Conservation (phyloP, 2,113 vertebrate genomes). For the Charadrius vociferus region DNA sequence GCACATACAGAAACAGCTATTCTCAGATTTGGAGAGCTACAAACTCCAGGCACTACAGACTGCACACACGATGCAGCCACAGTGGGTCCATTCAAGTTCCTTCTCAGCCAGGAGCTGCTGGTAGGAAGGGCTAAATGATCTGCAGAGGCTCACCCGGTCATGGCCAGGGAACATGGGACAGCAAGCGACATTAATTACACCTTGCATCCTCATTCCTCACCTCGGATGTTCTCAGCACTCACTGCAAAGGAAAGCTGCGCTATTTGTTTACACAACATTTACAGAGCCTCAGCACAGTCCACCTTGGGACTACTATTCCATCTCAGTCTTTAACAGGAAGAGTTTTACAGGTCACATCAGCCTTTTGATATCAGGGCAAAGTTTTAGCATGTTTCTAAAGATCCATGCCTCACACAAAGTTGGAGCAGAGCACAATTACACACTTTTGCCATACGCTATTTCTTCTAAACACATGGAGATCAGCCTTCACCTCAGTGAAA, state of each 20-base stretch:
- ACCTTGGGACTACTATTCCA: not conserved
- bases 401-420: not conserved
- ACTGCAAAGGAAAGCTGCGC: not conserved
- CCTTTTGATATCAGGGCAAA: not conserved
- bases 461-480: not conserved
- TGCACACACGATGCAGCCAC: not conserved
- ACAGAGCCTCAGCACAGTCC: not conserved
- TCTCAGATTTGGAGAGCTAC: not conserved
- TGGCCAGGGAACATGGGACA: not conserved
- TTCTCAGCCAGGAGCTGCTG: not conserved
- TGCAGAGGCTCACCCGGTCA: fast-evolving
- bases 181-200: not conserved
- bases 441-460: not conserved
- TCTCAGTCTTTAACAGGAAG: not conserved
- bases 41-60: not conserved
- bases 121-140: not conserved
- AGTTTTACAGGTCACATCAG: not conserved
- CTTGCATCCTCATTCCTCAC: not conserved
- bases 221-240: not conserved
- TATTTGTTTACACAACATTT: not conserved
- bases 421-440: not conserved
- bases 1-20: not conserved
- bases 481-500: not conserved
- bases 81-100: not conserved
- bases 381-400: not conserved